Conservation (phyloP, 2,888 invertebrate species). For the Lymantria dispar region DNA sequence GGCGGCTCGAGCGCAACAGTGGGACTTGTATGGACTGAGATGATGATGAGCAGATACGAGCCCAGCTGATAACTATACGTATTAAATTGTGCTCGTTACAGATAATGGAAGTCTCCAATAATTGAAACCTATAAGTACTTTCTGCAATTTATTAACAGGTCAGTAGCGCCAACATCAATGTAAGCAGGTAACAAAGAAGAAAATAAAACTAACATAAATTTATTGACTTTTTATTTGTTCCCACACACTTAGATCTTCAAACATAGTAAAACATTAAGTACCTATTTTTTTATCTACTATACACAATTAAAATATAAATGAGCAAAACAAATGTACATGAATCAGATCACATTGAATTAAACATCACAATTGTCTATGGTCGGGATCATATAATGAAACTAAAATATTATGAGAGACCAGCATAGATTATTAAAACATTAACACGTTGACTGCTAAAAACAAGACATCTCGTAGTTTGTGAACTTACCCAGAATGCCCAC, state of each 20-base stretch:
- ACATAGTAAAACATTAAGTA: conserved; percentile 25
- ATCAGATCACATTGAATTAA: conserved; percentile 29
- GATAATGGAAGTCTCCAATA: no score
- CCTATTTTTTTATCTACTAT: conserved; percentile 17
- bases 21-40: no score
- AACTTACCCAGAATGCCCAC: no score
- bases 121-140: no score
- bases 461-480: no score
- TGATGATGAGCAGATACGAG: no score
- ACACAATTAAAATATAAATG: conserved; percentile 12
- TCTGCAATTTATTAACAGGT: no score
- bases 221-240: conserved; percentile 29
- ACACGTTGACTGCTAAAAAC: no score
- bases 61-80: no score
- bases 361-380: conserved; percentile 34
- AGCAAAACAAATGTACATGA: conserved; percentile 35
- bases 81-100: no score
- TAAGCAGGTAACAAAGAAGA: background rate
- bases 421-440: no score
- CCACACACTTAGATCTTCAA: conserved; percentile 29
- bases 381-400: conserved; percentile 18
- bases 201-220: conserved; percentile 31
- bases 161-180: background rate
- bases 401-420: background rate
- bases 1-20: no score